phyloP scores from a whole-genome alignment of 1,140 invertebrate species.

The Sipha flava region DNA sequence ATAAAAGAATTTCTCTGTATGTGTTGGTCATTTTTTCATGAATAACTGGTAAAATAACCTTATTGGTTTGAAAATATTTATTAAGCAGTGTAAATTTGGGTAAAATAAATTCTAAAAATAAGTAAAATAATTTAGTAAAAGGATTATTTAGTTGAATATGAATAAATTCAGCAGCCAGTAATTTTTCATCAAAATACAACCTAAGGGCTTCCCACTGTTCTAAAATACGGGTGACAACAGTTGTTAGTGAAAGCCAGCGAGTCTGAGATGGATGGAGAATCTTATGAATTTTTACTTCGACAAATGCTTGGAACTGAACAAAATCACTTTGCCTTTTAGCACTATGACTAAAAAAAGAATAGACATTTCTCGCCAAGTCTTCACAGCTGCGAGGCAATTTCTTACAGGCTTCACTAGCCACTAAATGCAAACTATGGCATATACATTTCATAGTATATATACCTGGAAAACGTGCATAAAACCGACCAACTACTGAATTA shows the following conservation, averaged over 20 bases:
- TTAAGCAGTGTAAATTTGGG: background rate
- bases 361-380: background rate
- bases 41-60: no score
- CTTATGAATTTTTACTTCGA: slow-evolving; percentile 33
- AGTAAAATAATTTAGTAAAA: slow-evolving; percentile 12
- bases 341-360: background rate
- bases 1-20: no score
- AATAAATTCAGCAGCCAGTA: background rate
- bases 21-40: no score
- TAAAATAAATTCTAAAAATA: background rate
- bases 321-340: background rate
- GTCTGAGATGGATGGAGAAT: slow-evolving; percentile 38
- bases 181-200: slow-evolving; percentile 35
- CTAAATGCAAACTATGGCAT: slow-evolving; percentile 44
- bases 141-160: background rate
- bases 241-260: slow-evolving; percentile 39
- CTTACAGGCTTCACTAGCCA: slow-evolving; percentile 40
- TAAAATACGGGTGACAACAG: slow-evolving; percentile 38
- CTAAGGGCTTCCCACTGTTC: slow-evolving; percentile 39
- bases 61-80: no score
- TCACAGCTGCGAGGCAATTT: slow-evolving; percentile 36
- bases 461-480: slow-evolving; percentile 39
- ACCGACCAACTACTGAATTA: slow-evolving; percentile 41
- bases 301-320: slow-evolving; percentile 33
- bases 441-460: slow-evolving; percentile 43